Conservation (phyloP, 2,113 vertebrate species). For the Aphelocoma coerulescens region DNA sequence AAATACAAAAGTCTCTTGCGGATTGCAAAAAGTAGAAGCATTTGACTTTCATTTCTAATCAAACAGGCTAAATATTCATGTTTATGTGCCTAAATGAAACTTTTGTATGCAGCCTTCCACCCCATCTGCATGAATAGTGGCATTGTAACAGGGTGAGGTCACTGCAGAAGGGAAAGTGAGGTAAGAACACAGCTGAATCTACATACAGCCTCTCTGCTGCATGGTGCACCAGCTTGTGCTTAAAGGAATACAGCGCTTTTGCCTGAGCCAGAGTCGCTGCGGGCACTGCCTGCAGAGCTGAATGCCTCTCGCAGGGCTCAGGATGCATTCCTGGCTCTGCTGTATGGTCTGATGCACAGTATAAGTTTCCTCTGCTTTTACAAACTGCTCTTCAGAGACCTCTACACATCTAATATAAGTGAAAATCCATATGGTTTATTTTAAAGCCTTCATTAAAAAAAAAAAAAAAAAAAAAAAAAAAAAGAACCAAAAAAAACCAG, state of each 20-base stretch:
- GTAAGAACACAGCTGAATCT: conserved; percentile 93
- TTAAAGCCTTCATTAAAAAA: conserved; percentile 39
- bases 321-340: conserved; percentile 37
- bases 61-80: conserved; percentile 78
- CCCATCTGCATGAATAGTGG: conserved; percentile 92
- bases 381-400: conserved; percentile 57
- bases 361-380: conserved; percentile 48
- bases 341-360: conserved; percentile 48
- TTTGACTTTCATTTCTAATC: conserved; percentile 78
- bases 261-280: not conserved
- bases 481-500: conserved; percentile 12
- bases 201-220: conserved; percentile 76
- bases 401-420: conserved; percentile 44
- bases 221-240: conserved; percentile 70
- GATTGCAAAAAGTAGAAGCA: conserved; percentile 46
- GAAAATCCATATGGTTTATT: conserved; percentile 60
- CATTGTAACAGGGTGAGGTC: conserved; percentile 96
- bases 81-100: conserved; percentile 87
- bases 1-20: not conserved
- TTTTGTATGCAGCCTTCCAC: conserved; percentile 83
- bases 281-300: conserved; percentile 38
- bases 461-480: not conserved
- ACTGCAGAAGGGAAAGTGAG: conserved; percentile 88
- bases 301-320: conserved; percentile 38
- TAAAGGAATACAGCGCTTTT: conserved; percentile 65